phyloP scores from a whole-genome alignment of 2,888 invertebrate genomes.

The Polydrusus tereticollis region DNA sequence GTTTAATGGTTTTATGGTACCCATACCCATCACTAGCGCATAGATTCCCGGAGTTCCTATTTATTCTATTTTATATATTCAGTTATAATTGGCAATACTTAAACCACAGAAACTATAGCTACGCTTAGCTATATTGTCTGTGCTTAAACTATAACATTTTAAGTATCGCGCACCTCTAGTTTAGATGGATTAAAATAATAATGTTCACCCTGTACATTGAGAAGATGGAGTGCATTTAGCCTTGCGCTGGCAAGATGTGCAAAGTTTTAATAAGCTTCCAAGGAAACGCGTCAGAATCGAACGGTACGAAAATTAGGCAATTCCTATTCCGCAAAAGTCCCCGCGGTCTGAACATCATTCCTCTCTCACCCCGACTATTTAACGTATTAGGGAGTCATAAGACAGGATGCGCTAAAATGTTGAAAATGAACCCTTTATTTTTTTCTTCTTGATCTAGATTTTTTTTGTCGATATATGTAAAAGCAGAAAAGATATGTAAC shows the following conservation, averaged over 20 bases:
- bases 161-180: too few species aligned
- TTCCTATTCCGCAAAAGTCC: slow-evolving; percentile 39
- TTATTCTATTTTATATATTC: too few species aligned
- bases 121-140: too few species aligned
- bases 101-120: too few species aligned
- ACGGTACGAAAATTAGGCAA: slow-evolving; percentile 43
- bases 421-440: slow-evolving; percentile 8
- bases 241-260: slow-evolving; percentile 34
- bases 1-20: too few species aligned
- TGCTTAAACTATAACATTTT: too few species aligned
- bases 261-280: slow-evolving; percentile 42
- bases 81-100: too few species aligned
- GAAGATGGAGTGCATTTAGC: slow-evolving; percentile 17
- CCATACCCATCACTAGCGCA: too few species aligned
- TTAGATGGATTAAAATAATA: not conserved
- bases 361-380: slow-evolving; percentile 40
- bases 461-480: too few species aligned
- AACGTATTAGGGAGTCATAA: slow-evolving; percentile 45
- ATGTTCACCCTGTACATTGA: slow-evolving; percentile 3
- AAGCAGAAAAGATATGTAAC: not conserved
- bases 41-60: too few species aligned
- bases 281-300: slow-evolving; percentile 41
- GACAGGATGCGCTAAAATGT: slow-evolving; percentile 21
- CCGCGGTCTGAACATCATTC: slow-evolving; percentile 42
- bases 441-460: not conserved